phyloP scores from a whole-genome alignment of 1,140 invertebrate species.

The Calephelis nemesis region DNA sequence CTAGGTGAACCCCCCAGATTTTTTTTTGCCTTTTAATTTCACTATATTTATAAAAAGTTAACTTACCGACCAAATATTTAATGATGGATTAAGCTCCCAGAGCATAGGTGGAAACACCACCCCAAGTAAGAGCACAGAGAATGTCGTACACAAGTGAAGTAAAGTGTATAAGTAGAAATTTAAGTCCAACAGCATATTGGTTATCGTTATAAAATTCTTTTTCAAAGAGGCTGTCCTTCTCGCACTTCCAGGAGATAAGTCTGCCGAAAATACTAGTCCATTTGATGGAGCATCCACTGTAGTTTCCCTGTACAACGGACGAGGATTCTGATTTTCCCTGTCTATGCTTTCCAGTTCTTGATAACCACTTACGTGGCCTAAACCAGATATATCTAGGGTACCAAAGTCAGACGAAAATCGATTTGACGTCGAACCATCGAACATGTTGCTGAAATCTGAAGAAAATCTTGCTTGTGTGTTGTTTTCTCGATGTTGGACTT shows the following conservation, averaged over 20 bases:
- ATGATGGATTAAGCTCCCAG: constrained; percentile 59
- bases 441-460: constrained; percentile 55
- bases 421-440: constrained; percentile 35
- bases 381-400: constrained; percentile 45
- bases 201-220: constrained; percentile 68
- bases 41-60: background rate
- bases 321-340: constrained; percentile 49
- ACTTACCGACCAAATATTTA: constrained; percentile 70
- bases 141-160: constrained; percentile 63
- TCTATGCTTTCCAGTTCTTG: constrained; percentile 66
- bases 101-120: constrained; percentile 62
- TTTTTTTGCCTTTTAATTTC: too few relatives aligned
- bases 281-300: constrained; percentile 54
- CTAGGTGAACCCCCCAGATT: too few relatives aligned
- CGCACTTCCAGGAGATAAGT: constrained; percentile 56
- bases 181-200: constrained; percentile 62
- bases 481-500: constrained; percentile 53
- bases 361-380: constrained; percentile 49
- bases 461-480: constrained; percentile 48
- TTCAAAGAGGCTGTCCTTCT: constrained; percentile 64
- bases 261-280: constrained; percentile 52
- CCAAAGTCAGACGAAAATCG: constrained; percentile 65
- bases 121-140: constrained; percentile 59
- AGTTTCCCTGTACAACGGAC: constrained; percentile 72
- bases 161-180: constrained; percentile 74